Percentiles rank a stretch among this genome's conserved stretches.
Evolutionary conservation across 2,113 vertebrate species (phyloP).

Genomic region (Tautogolabrus adspersus): DNA sequence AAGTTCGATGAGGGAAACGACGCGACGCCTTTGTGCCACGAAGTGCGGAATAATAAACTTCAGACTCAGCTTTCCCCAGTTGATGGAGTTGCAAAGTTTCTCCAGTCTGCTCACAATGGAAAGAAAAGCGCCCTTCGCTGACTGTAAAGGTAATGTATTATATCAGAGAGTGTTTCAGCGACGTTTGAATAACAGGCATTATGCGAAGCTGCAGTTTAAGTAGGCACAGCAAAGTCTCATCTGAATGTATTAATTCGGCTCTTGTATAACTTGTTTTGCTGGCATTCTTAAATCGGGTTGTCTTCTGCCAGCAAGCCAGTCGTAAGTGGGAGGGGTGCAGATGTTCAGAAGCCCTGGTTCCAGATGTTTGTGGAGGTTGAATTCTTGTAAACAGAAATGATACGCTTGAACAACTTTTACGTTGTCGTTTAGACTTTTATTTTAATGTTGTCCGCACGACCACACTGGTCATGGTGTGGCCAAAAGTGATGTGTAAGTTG

Average conservation of each 20-base stretch:
- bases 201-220: fast-evolving
- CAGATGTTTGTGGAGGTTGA: conserved; percentile 80
- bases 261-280: conserved; percentile 84
- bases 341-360: conserved; percentile 76
- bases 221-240: background rate
- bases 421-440: background rate
- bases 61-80: conserved; percentile 64
- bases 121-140: conserved; percentile 72
- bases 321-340: conserved; percentile 85
- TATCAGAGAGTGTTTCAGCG: background rate
- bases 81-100: conserved; percentile 80
- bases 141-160: conserved; percentile 78
- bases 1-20: background rate
- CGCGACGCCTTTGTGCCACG: conserved; percentile 16
- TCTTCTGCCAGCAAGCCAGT: conserved; percentile 78
- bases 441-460: background rate
- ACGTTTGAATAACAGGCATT: conserved; percentile 20
- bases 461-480: background rate
- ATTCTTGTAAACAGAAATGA: conserved; percentile 25
- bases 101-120: conserved; percentile 73
- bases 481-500: background rate
- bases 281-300: conserved; percentile 69
- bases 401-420: conserved; percentile 19
- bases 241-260: conserved; percentile 37
- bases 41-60: conserved; percentile 48